Evolutionary conservation across 2,113 vertebrate species (phyloP), one percentile per base, ranked within the genome.

Genomic region (Epinephelus lanceolatus): DNA sequence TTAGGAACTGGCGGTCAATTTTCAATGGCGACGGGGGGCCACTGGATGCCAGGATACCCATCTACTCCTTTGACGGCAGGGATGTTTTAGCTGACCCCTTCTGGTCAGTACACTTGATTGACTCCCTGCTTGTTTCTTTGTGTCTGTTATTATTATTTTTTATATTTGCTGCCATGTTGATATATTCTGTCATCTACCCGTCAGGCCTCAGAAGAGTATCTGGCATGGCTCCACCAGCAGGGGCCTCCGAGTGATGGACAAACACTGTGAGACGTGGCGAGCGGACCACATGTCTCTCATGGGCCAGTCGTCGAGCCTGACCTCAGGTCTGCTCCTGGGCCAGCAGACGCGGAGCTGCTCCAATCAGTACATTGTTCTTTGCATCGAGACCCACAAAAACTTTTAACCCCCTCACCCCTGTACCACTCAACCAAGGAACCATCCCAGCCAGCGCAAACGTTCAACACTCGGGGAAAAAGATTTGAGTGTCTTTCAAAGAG

Each of bases 41-140:
- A 2, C 95, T 99, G 83, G 95, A 95, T 21, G 19, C 85, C 63
- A 93, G 95, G 0, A 83, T 97, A 92, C 97, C 98, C 6, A 97
- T 99, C 91, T 99, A 98, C 83, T 99, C 98, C 53, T 99, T 99
- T 69, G 97, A 99, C n/a, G 98, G 97, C 9, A 97, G 96, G 59
- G 96, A 99, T 0, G 82, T 99, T 65, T 95, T 99, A 94, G 96
- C 95, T 0, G 96, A 99, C 88, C 95, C 97, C 30, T 96, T 97
- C 75, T 99, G 98, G 98, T 99, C 84, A 95, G 97, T 95, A 67
- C 33, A 76, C 5, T 3, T 51, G 2, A 23, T 45, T 15, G 1
- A 1, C 11, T 21, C 0, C n/a, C 12, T 51, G 0, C 5, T 9
- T 68, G 3, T 77, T 53, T 67, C 2, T 45, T 30, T 66, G 5